Evolutionary conservation across 2,888 invertebrate genomes (phyloP), one percentile per base, ranked within the genome.

Genomic region (Meiosimyza platycephala): DNA sequence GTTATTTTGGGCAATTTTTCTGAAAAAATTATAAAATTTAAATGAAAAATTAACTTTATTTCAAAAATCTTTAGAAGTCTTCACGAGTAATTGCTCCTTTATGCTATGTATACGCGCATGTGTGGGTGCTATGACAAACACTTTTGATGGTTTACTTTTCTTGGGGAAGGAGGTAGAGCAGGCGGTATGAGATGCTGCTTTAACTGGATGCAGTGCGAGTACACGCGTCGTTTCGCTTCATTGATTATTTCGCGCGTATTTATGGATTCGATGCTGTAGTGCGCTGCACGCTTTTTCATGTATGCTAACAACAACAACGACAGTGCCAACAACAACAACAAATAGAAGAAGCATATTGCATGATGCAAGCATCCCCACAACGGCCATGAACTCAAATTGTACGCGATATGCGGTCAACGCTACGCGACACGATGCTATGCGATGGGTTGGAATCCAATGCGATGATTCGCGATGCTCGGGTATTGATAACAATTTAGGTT

Each of bases 311-410:
- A 18, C 57, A 6, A 22, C 68, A 68, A 68, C 22, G 47, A 22
- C 48, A 16, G 15, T 51, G 50, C 15, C 11, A 33, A 16, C 16
- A 28, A 60, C 12, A 28, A 60, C 22, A 11, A 16, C 12, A 3
- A 12, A 50, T 22, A 22, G 22, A 22, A 22, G 16, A 48, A 15
- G n/a, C n/a, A 47, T 18, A 33, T 15, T 51, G 64, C 51, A 51
- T 18, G 16, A 50, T 28, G 40, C 62, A 62, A 18, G 54, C 70
- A 62, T 70, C 70, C 52, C 70, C 63, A 70, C 70, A 48, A 52
- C 63, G 70, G 15, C 54, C 70, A 63, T 70, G 70, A 70, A 70
- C 63, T 70, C 63, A 40, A 57, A n/a, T 48, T 59, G 55, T 15
- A 50, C 33, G 28, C 60, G 52, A 28, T 47, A 52, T n/a, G 62